Evolutionary conservation across 2,888 invertebrate species (phyloP), one percentile per base, ranked within the genome.

Genomic region (Diplazon laetatorius): DNA sequence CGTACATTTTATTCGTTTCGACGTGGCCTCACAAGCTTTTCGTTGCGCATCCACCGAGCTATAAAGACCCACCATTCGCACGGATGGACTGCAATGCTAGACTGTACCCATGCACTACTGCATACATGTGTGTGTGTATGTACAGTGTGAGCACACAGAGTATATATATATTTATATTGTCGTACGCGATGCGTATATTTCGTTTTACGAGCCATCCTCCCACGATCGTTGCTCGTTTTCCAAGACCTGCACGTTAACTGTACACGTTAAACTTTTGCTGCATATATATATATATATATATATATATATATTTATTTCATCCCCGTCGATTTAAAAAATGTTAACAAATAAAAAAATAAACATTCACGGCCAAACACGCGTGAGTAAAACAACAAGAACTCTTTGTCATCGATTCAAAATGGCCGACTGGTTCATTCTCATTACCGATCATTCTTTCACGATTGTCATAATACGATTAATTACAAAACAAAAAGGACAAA

Each of bases 311-410:
- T 30, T 65, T 60, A n/a, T n/a, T n/a, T n/a, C n/a, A n/a, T 25
- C 10, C 69, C 57, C 30, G 75, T 55, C 60, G 71, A 68, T 57
- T 55, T 14, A 37, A 1, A 76, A 52, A 2, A 30, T 22, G n/a
- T n/a, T n/a, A 52, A 14, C 14, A 2, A 18, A 3, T 2, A 10
- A 48, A 20, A 48, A 81, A 70, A 71, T 30, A 62, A 81, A 79
- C 81, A 81, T 83, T 80, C 76, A 81, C 76, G 76, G 76, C 70
- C 55, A 78, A 77, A 73, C n/a, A n/a, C 80, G 76, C 75, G 74
- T 78, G 62, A 76, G 78, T 71, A 48, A 66, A n/a, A n/a, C n/a
- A n/a, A n/a, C n/a, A n/a, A n/a, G n/a, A 60, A 69, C 70, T 77
- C 57, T 81, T 20, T 39, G 3, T 55, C 66, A 50, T 62, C 52